A percentile compares a stretch with the other conserved stretches of the same genome.
Evolutionary conservation across 2,888 invertebrate genomes (phyloP).

Genomic region (Gastrophysa polygoni): DNA sequence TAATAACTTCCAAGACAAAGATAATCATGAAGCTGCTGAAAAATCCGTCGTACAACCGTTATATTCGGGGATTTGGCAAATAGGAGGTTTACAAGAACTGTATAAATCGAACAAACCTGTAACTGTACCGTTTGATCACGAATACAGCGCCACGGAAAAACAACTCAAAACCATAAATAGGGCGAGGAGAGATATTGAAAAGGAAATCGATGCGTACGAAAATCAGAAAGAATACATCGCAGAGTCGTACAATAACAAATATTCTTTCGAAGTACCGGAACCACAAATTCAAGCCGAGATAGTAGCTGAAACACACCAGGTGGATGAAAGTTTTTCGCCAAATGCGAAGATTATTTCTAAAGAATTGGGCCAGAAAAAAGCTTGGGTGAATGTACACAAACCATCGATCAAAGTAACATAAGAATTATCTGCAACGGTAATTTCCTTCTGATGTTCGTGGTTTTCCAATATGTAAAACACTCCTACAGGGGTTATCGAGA

Average conservation of each 20-base stretch:
- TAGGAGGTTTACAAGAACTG: conserved; percentile 45
- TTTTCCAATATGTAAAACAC: too few relatives aligned
- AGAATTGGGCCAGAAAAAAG: conserved; percentile 41
- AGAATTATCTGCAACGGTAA: neutral
- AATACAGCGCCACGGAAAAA: conserved; percentile 48
- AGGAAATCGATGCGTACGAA: conserved; percentile 7
- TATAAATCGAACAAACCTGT: conserved; percentile 49
- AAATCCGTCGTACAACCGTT: conserved; percentile 37
- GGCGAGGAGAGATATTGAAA: conserved; percentile 17
- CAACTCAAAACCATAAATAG: conserved; percentile 32
- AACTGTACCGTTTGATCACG: conserved; percentile 51
- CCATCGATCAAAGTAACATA: conserved; percentile 14
- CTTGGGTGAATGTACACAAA: conserved; percentile 31
- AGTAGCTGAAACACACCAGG: conserved; percentile 41
- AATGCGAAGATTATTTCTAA: conserved; percentile 44
- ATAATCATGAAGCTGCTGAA: conserved; percentile 31
- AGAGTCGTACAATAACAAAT: conserved; percentile 43
- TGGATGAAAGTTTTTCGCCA: conserved; percentile 47
- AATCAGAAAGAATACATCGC: conserved; percentile 28
- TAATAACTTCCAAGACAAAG: conserved; percentile 26
- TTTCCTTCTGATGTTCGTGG: too few relatives aligned
- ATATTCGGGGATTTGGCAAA: conserved; percentile 47
- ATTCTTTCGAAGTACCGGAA: conserved; percentile 33
- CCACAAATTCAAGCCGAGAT: conserved; percentile 33
- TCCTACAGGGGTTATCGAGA: too few relatives aligned